Conservation (phyloP, 1,140 invertebrate genomes). For the Leptinotarsa texana region DNA sequence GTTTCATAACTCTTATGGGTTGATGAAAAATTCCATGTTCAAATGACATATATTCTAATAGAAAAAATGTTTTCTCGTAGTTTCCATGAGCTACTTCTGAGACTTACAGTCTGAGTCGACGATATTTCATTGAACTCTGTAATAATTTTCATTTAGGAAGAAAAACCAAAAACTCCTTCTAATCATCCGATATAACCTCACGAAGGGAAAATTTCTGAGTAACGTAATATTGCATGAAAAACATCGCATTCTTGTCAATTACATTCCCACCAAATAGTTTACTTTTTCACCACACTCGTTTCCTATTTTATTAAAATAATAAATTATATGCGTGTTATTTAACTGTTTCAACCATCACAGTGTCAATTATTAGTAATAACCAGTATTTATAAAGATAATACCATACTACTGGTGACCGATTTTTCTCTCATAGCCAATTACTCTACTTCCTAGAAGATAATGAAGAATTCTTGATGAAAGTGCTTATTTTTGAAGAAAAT, state of each 20-base stretch:
- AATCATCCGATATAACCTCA: no score
- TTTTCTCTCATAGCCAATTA: neutral
- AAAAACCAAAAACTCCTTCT: no score
- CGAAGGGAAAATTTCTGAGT: no score
- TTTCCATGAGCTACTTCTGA: no score
- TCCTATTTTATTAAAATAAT: conserved; percentile 9
- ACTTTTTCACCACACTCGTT: neutral
- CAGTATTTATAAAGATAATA: neutral
- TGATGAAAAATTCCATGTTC: no score
- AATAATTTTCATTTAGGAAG: no score
- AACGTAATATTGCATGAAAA: no score
- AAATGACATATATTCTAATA: no score
- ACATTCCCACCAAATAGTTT: neutral
- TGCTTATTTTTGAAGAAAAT: neutral
- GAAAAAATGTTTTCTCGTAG: no score
- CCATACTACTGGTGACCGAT: neutral
- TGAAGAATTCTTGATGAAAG: neutral
- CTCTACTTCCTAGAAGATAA: neutral
- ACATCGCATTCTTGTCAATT: neutral
- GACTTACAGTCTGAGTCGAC: no score
- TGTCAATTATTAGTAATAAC: neutral
- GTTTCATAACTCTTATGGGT: no score
- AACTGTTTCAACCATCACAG: neutral
- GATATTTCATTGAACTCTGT: no score
- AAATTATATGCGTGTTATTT: neutral